Base-by-base conservation (phyloP, 2,888 invertebrate species). In the Lasioglossum oenotherae region DNA sequence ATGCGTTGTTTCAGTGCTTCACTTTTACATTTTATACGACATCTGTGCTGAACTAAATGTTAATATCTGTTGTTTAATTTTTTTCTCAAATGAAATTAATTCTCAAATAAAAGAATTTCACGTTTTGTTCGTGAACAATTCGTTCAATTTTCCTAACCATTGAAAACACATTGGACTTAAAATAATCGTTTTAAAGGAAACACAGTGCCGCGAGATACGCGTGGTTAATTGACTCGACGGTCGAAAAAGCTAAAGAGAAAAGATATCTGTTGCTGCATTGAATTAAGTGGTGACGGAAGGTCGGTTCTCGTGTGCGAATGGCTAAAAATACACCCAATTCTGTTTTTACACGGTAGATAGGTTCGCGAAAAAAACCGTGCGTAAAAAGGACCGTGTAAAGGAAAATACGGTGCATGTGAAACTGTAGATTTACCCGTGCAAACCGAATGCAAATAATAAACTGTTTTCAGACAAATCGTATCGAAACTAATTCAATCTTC, bases 341-440 rank as follows among this genome's bases (percentile, higher is more conserved):
- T n/a, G 57, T 57, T 57, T 57, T 57, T n/a, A 57, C 57, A 57
- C n/a, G 60, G 27, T 60, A 60, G 60, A 27, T 27, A 60, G 60
- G 60, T 14, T 60, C 60, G 27, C 2, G 31, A 14, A 27, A 60
- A 60, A 60, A 60, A 60, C n/a, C 1, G 5, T 27, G 27, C n/a
- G 31, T 31, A 5, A 60, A 14, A 60, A 60, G 1, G 27, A 27
- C 60, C 27, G 60, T 60, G 60, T 27, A 14, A 60, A 60, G 23
- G 16, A 27, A 60, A 60, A 60, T 27, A 60, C 27, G 60, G 60
- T 60, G 60, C 60, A 27, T 5, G 60, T 16, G 60, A 60, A 60
- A 27, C 14, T 5, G 27, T 60, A 60, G 27, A 60, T 27, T 27
- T 60, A 60, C 27, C 60, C 1, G 60, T 10, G 60, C 27, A 27